Conservation (phyloP, 2,113 vertebrate species). For the Scopus umbretta region DNA sequence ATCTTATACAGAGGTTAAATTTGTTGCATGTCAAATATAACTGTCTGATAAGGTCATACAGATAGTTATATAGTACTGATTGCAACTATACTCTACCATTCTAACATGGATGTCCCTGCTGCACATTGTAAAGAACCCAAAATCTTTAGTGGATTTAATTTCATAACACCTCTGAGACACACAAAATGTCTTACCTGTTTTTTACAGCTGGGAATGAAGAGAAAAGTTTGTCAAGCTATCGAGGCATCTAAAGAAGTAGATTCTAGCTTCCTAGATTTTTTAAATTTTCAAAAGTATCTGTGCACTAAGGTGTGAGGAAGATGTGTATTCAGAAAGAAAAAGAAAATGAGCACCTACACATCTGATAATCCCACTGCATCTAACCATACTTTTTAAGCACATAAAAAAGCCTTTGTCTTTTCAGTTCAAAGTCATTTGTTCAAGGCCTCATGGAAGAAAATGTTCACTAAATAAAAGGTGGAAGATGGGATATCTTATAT, state of each 20-base stretch:
- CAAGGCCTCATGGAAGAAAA: neutral
- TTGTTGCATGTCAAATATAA: neutral
- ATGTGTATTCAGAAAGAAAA: neutral
- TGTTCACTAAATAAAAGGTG: neutral
- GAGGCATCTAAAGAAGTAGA: neutral
- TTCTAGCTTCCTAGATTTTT: neutral
- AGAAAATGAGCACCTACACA: neutral
- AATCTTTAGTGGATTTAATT: neutral
- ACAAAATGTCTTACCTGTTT: neutral
- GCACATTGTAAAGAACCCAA: neutral
- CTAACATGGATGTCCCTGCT: neutral
- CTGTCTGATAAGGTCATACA: neutral
- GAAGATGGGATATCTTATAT: neutral
- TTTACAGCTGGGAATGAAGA: neutral
- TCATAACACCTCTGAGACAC: neutral
- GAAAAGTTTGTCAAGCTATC: neutral
- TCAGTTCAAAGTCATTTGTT: neutral
- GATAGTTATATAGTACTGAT: neutral
- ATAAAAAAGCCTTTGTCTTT: neutral
- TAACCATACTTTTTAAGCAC: neutral
- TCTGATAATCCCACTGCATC: neutral
- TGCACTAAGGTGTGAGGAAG: neutral
- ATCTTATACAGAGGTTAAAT: neutral
- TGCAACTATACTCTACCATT: neutral
- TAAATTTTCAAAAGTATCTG: neutral